These are phyloP conservation scores for Coremacera marginata DNA, from an alignment of 2,888 invertebrate genomes.

Conservation along the genomic window DNA sequence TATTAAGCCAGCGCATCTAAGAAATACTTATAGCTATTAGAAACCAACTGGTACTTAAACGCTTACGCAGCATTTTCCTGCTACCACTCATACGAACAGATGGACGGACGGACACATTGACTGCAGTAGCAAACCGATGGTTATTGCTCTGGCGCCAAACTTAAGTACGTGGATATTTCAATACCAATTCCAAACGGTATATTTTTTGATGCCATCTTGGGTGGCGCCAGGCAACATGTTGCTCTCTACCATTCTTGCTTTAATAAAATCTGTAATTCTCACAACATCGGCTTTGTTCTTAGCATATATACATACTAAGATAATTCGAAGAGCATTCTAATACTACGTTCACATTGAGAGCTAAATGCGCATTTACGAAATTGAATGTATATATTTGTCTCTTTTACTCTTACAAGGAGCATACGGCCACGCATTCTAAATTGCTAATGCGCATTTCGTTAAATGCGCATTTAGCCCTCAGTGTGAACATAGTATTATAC, in stretches of 20 bases:
- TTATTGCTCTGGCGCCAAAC: conserved; percentile 23
- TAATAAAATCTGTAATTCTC: too few relatives aligned
- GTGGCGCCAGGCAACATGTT: not conserved
- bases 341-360: too few relatives aligned
- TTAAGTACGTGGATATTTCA: conserved; percentile 3
- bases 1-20: not conserved
- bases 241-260: not conserved
- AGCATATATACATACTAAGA: too few relatives aligned
- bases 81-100: not conserved
- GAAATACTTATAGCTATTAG: not conserved
- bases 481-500: too few relatives aligned
- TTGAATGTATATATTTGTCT: too few relatives aligned
- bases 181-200: not conserved
- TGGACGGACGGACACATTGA: not conserved
- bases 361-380: too few relatives aligned
- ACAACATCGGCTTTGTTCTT: too few relatives aligned
- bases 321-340: too few relatives aligned
- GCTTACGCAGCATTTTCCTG: not conserved
- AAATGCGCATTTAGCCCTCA: too few relatives aligned
- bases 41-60: not conserved
- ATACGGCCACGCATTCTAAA: too few relatives aligned
- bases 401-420: too few relatives aligned
- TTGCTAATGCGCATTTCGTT: too few relatives aligned
- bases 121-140: not conserved
- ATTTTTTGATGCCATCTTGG: conserved; percentile 17